Conservation (phyloP, 92 coral and sea anemone species). For the Micromussa lordhowensis region DNA sequence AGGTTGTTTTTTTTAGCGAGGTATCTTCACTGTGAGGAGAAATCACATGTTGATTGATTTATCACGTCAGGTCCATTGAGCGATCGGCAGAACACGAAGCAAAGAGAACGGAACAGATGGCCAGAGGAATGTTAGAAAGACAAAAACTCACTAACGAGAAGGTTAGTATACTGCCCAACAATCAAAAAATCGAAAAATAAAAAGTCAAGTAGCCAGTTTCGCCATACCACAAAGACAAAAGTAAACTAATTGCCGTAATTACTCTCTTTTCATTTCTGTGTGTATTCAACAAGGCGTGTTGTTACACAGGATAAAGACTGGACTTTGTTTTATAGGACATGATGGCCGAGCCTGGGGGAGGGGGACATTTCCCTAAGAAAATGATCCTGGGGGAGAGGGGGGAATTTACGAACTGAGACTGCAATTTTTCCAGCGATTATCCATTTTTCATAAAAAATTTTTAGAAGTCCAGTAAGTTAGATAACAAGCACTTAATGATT, state of each 20-base stretch:
- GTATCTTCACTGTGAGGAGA: background rate
- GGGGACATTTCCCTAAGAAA: too few relatives aligned
- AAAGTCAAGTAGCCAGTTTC: background rate
- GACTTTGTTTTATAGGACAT: too few relatives aligned
- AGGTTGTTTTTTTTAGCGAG: too few relatives aligned
- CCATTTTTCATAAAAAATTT: too few relatives aligned
- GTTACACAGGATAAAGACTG: too few relatives aligned
- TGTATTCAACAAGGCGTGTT: too few relatives aligned
- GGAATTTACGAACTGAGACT: too few relatives aligned
- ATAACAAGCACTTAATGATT: too few relatives aligned
- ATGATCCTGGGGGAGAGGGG: too few relatives aligned
- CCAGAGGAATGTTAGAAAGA: constrained; percentile 91
- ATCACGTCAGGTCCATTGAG: constrained; percentile 78
- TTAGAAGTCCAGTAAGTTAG: background rate
- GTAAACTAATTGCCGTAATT: background rate
- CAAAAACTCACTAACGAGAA: constrained; percentile 92
- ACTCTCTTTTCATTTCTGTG: too few relatives aligned
- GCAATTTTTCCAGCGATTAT: too few relatives aligned
- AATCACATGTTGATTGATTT: background rate
- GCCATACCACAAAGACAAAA: background rate
- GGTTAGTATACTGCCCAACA: constrained; percentile 37
- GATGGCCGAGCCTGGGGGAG: too few relatives aligned
- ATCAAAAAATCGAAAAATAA: background rate
- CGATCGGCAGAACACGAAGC: constrained; percentile 94
- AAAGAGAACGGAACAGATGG: constrained; percentile 90